Base-by-base conservation (phyloP, 2,888 invertebrate genomes). In the Brassicogethes aeneus region DNA sequence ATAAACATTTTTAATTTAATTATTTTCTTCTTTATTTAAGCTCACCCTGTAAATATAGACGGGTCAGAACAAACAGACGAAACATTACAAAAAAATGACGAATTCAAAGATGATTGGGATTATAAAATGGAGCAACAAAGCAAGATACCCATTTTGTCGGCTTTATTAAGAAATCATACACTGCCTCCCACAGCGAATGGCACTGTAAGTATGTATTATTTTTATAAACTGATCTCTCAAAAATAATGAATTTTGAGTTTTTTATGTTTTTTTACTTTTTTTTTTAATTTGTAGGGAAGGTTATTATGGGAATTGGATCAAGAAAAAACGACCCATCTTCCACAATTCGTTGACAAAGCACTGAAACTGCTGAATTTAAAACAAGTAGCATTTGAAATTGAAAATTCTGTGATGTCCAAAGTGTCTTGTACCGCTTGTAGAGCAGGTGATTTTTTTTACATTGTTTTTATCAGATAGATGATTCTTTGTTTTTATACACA, bases 391-490 rank as follows among this genome's bases (percentile, higher is more conserved):
- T 73, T 73, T 54, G 92, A 92, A 73, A 84, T 92, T 36, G 91
- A 92, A 69, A 89, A 89, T 54, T 88, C 88, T 35, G 83, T 91
- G n/a, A 83, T 90, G 83, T 89, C 89, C 1, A 87, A 82, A 65
- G 89, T 92, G 1, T 89, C 89, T 0, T 92, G 92, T 60, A 89
- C 90, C 2, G 92, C 92, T 7, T 92, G 92, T 60, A 86, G 85
- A 69, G 87, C 86, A 39, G 79, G 79, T 74, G 57, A 62, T 23
- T 7, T 42, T n/a, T n/a, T n/a, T 15, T 8, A 5, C 29, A 42
- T 2, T 37, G 5, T 12, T 23, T 7, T 14, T 33, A 33, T 14
- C n/a, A 33, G n/a, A n/a, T n/a, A n/a, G n/a, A n/a, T n/a, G n/a
- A n/a, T n/a, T n/a, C n/a, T n/a, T n/a, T n/a, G n/a, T n/a, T n/a